Percentiles rank a stretch among this genome's conserved stretches.
Conservation (phyloP, 2,888 invertebrate genomes). For the Periphyllus acericola region DNA sequence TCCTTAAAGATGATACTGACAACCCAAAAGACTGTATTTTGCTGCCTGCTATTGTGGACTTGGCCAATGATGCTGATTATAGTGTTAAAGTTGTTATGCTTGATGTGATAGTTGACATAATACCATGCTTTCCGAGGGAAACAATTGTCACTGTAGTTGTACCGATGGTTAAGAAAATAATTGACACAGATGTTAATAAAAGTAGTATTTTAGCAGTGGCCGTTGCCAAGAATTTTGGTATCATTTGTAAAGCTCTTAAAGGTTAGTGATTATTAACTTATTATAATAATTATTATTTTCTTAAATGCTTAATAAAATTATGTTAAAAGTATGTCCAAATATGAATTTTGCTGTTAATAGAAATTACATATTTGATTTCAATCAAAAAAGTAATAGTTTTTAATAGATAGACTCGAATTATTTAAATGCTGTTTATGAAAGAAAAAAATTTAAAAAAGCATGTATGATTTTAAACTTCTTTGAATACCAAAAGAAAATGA, state of each 20-base stretch:
- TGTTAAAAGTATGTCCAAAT: too few relatives aligned
- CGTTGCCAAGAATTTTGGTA: constrained; percentile 42
- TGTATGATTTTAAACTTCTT: too few relatives aligned
- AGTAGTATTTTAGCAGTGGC: background rate
- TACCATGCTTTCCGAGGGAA: constrained; percentile 53
- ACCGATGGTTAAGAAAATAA: constrained; percentile 52
- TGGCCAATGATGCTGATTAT: constrained; percentile 58
- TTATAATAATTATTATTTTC: too few relatives aligned
- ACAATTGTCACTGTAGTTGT: constrained; percentile 32
- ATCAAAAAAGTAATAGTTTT: too few relatives aligned
- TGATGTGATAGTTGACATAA: constrained; percentile 51
- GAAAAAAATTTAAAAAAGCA: too few relatives aligned
- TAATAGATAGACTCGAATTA: too few relatives aligned
- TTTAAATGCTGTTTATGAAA: too few relatives aligned
- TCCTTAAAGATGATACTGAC: constrained; percentile 43
- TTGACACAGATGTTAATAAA: constrained; percentile 41
- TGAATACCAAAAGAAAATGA: too few relatives aligned
- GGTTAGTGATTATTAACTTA: constrained; percentile 10
- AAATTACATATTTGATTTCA: too few relatives aligned
- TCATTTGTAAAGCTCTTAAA: constrained; percentile 43
- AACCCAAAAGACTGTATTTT: constrained; percentile 44
- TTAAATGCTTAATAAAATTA: background rate
- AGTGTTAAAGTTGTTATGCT: constrained; percentile 49
- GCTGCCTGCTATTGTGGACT: constrained; percentile 52
- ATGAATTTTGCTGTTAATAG: too few relatives aligned